Percentiles rank a stretch among this genome's conserved stretches.
Evolutionary conservation across 2,113 vertebrate genomes (phyloP).

Genomic region (Phasianus colchicus): DNA sequence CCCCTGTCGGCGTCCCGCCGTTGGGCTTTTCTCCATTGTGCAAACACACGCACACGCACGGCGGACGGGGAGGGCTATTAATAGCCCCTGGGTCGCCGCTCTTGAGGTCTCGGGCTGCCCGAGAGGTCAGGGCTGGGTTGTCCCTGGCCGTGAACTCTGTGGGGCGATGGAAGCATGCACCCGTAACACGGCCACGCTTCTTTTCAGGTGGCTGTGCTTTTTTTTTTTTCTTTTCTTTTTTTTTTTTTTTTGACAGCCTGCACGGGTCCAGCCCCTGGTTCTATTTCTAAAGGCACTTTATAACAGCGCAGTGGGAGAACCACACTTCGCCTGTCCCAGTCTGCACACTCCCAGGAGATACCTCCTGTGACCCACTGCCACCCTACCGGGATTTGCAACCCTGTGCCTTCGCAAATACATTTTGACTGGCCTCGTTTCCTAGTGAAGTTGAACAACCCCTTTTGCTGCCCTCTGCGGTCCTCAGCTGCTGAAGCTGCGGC

Average conservation of each 20-base stretch:
- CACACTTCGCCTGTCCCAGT: neutral
- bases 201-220: neutral
- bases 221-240: neutral
- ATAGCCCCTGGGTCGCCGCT: constrained; percentile 53
- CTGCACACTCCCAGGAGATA: rapidly evolving
- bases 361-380: neutral
- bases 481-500: neutral
- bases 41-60: neutral
- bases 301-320: neutral
- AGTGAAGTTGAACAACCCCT: neutral
- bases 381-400: neutral
- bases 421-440: neutral
- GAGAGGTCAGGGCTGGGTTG: constrained; percentile 41
- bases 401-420: neutral
- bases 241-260: neutral
- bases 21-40: constrained; percentile 59
- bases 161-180: neutral
- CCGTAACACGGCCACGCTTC: neutral
- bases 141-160: constrained; percentile 25
- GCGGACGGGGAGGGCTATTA: constrained; percentile 45
- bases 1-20: constrained; percentile 50
- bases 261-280: neutral
- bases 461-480: constrained; percentile 20
- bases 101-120: constrained; percentile 30
- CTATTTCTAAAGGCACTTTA: neutral